Percentiles rank a stretch among this genome's conserved stretches.
Evolutionary conservation across 2,113 vertebrate species (phyloP).

Genomic region (Ctenomys sociabilis): DNA sequence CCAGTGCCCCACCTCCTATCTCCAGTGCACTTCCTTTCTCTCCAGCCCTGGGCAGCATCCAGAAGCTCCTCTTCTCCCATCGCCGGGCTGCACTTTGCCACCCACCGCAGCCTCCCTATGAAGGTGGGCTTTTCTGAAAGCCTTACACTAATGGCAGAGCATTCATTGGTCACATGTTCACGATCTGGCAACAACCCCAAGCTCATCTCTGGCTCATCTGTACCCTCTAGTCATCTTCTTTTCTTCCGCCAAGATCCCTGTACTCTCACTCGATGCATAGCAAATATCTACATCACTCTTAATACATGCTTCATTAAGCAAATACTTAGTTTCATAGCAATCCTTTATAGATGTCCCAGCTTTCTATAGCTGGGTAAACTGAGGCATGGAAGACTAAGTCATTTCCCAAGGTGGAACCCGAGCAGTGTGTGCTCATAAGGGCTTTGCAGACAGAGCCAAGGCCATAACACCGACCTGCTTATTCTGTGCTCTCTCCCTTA

Average conservation of each 20-base stretch:
- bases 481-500: neutral
- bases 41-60: neutral
- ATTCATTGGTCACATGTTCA: neutral
- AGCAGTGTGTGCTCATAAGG: neutral
- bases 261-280: neutral
- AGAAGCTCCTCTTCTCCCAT: neutral
- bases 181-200: neutral
- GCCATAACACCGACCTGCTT: rapidly evolving
- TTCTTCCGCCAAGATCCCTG: neutral
- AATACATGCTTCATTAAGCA: neutral
- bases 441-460: too few species aligned
- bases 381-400: neutral
- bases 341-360: neutral
- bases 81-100: neutral
- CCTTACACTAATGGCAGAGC: neutral
- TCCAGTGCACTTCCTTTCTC: neutral
- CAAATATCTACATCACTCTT: neutral
- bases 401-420: neutral
- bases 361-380: neutral
- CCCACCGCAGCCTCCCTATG: neutral
- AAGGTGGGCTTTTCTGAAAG: neutral
- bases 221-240: neutral
- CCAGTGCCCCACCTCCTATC: neutral
- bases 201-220: neutral
- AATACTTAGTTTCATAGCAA: neutral